Conservation (phyloP, 37 sponge, comb jelly and placozoan genomes). For the Cliona cf. orientalis region DNA sequence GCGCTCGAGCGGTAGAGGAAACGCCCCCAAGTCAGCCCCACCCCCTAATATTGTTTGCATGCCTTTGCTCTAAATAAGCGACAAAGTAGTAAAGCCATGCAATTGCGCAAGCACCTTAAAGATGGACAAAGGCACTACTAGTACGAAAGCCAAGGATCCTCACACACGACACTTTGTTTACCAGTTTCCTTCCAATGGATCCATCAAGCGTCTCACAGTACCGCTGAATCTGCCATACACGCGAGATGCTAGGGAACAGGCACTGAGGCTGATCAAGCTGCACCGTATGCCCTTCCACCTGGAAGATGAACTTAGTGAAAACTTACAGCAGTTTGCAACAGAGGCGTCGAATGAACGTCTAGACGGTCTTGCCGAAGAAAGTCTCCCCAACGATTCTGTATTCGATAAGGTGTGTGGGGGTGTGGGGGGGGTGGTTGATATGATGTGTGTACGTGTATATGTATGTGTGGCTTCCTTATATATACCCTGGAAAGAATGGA, state of each 20-base stretch:
- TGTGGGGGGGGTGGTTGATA: no score
- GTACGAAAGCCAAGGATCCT: no score
- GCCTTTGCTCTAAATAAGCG: no score
- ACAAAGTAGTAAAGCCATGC: no score
- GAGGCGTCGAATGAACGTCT: background rate
- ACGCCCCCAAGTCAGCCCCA: no score
- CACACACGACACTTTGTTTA: constrained; percentile 28
- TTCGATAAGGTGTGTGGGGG: constrained; percentile 28
- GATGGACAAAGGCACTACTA: no score
- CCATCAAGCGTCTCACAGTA: background rate
- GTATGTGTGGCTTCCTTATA: no score
- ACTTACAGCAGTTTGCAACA: constrained; percentile 28
- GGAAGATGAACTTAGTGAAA: constrained; percentile 41
- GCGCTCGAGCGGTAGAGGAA: no score
- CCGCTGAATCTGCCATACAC: constrained; percentile 2
- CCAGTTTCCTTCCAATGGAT: constrained; percentile 22
- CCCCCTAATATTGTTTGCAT: no score
- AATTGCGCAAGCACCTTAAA: no score
- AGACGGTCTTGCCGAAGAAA: constrained; percentile 23
- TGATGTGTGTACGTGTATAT: no score
- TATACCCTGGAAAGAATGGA: no score
- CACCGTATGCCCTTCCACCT: constrained; percentile 72
- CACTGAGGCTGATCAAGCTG: constrained; percentile 35
- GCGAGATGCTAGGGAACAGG: constrained; percentile 20
- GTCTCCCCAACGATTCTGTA: constrained; percentile 6